Conservation (phyloP, 92 coral and sea anemone species). For the Phenganax subtilis region DNA sequence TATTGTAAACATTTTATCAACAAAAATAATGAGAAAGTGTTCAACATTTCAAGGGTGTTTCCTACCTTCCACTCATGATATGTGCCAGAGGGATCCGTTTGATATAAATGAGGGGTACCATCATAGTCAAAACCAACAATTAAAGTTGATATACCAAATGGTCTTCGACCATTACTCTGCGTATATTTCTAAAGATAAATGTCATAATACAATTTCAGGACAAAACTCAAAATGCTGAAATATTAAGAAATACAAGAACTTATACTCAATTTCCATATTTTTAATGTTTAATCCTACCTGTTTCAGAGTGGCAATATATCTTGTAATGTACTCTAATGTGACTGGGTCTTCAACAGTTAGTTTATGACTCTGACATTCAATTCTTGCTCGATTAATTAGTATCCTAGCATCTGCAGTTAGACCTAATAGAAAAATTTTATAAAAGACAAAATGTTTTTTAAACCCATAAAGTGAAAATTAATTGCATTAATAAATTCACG, state of each 20-base stretch:
- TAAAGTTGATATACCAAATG: slow-evolving; percentile 94
- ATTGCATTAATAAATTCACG: too few species aligned
- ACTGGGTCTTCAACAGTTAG: slow-evolving; percentile 97
- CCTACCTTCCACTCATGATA: slow-evolving; percentile 98
- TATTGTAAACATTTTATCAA: not conserved
- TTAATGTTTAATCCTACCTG: slow-evolving; percentile 58
- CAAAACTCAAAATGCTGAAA: not conserved
- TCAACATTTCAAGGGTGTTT: not conserved
- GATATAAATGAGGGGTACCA: slow-evolving; percentile 92
- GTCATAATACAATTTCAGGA: not conserved
- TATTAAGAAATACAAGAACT: not conserved
- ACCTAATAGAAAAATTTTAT: slow-evolving; percentile 41
- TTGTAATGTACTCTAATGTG: slow-evolving; percentile 85
- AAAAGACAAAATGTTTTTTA: not conserved
- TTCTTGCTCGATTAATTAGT: slow-evolving; percentile 85
- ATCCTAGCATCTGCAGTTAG: slow-evolving; percentile 97
- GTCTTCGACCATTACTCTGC: slow-evolving; percentile 94
- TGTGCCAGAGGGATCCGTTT: slow-evolving; percentile 98
- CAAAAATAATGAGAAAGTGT: too few species aligned
- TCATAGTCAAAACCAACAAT: slow-evolving; percentile 96
- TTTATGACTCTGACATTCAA: slow-evolving; percentile 96
- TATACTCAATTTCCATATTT: too few species aligned
- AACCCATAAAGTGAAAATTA: not conserved
- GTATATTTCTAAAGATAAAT: slow-evolving; percentile 67
- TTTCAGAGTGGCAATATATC: slow-evolving; percentile 88